A percentile compares a stretch with the other conserved stretches of the same genome.
phyloP scores from a whole-genome alignment of 2,888 invertebrate species.

The Phaedon cochleariae region DNA sequence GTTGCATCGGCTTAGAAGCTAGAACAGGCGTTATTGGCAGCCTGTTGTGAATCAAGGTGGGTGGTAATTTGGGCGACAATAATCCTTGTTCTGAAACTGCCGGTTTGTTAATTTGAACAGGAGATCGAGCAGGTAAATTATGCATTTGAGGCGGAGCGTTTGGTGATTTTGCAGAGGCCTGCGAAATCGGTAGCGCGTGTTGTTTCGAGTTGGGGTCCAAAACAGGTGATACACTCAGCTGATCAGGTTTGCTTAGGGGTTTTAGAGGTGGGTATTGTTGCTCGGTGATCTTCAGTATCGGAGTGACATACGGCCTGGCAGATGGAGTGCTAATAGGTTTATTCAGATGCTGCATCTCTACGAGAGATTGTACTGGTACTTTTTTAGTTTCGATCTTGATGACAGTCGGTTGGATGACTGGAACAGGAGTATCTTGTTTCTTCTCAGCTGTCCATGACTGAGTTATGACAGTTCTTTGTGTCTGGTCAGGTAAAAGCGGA shows the following conservation, averaged over 20 bases:
- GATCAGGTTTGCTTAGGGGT: conserved; percentile 47
- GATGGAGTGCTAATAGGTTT: conserved; percentile 29
- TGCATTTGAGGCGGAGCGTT: conserved; percentile 43
- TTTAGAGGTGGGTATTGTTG: conserved; percentile 44
- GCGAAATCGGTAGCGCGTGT: conserved; percentile 29
- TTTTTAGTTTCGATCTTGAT: conserved; percentile 34
- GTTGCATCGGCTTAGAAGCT: conserved; percentile 67
- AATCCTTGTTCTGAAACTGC: conserved; percentile 36
- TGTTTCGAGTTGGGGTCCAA: conserved; percentile 38
- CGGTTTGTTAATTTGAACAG: conserved; percentile 45
- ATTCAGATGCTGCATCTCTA: conserved; percentile 26
- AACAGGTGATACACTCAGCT: conserved; percentile 38
- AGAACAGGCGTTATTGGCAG: conserved; percentile 69
- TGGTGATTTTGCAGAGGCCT: conserved; percentile 38
- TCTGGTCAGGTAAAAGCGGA: conserved; percentile 45
- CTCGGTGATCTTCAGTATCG: conserved; percentile 48
- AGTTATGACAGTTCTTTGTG: conserved; percentile 47
- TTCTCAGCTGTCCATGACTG: conserved; percentile 47
- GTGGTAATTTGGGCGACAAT: conserved; percentile 38
- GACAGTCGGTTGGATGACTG: conserved; percentile 23
- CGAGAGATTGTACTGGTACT: conserved; percentile 23
- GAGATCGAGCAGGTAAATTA: conserved; percentile 51
- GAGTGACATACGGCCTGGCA: conserved; percentile 35
- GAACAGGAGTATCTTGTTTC: conserved; percentile 23
- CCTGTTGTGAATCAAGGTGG: conserved; percentile 60